Conservation (phyloP, 1,140 invertebrate genomes). For the Zaprionus capensis region DNA sequence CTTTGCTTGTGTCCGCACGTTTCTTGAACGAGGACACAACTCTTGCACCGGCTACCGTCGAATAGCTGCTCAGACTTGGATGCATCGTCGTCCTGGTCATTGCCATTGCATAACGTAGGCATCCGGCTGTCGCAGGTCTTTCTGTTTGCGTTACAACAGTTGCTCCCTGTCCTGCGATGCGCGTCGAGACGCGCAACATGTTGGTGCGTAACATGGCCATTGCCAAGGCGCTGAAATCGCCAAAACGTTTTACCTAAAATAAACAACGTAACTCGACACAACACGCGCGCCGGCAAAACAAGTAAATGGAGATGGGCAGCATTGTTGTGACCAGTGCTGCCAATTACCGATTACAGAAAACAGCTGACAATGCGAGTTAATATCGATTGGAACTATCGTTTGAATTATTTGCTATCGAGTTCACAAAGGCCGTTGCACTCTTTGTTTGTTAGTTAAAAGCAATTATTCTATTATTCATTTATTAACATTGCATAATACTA, state of each 20-base stretch:
- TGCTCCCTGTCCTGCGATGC: neutral
- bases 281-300: slow-evolving; percentile 46
- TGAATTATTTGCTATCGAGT: neutral
- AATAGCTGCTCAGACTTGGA: neutral
- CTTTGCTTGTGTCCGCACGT: neutral
- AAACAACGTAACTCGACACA: slow-evolving; percentile 15
- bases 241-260: neutral
- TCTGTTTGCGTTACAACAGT: neutral
- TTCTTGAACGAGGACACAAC: neutral
- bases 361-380: neutral
- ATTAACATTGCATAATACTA: too few species aligned
- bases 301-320: neutral
- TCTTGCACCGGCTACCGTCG: slow-evolving; percentile 4
- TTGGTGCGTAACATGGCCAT: slow-evolving; percentile 54
- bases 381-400: neutral
- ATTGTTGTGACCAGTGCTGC: neutral
- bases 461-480: neutral
- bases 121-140: slow-evolving; percentile 3
- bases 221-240: neutral
- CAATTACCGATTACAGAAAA: neutral
- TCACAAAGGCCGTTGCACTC: neutral
- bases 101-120: slow-evolving; percentile 40
- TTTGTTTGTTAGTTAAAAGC: neutral
- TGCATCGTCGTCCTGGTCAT: slow-evolving; percentile 1
- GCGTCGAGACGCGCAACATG: slow-evolving; percentile 31